Evolutionary conservation across 2,888 invertebrate species (phyloP), one percentile per base, ranked within the genome.

Genomic region (Poecilobothrus nobilitatus): DNA sequence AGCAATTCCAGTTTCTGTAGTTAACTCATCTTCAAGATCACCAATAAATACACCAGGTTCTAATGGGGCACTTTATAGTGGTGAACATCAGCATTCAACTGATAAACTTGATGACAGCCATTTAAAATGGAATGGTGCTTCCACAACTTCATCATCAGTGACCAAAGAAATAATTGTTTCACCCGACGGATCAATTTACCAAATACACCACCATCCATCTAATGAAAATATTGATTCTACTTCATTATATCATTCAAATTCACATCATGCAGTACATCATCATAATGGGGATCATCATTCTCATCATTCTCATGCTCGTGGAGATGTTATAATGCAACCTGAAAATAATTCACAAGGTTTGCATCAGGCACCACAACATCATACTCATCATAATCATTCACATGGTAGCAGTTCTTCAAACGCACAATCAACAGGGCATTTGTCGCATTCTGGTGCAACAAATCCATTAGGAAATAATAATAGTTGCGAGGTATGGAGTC

Each of bases 401-500:
- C 53, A 53, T 18, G 53, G 53, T 53, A 61, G 12, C 27, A 27
- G 27, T 27, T 27, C 63, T 10, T 27, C 63, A 27, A 12, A 61
- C 21, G 65, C 67, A 63, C 64, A 71, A 10, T 34, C 67, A 15
- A 3, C 2, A 18, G 34, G 67, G 41, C 67, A 67, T 22, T 70
- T 71, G 20, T 62, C 69, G 20, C 69, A 70, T 34, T 67, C 69
- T 41, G 68, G 71, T 65, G 20, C 73, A 74, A 63, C 74, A 74
- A 65, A 72, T 70, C 61, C 71, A 71, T 64, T 71, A 72, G 82
- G 81, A 73, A 81, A 81, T 76, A 82, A 82, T 71, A 81, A 82
- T 81, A 83, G 84, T 81, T 83, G 84, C 83, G 87, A 87, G 86
- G 87, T 87, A 87, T 87, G 86, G 82, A 79, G 80, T 78, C 81